Evolutionary conservation across 2,113 vertebrate species (phyloP).

Genomic region (Agapornis roseicollis): DNA sequence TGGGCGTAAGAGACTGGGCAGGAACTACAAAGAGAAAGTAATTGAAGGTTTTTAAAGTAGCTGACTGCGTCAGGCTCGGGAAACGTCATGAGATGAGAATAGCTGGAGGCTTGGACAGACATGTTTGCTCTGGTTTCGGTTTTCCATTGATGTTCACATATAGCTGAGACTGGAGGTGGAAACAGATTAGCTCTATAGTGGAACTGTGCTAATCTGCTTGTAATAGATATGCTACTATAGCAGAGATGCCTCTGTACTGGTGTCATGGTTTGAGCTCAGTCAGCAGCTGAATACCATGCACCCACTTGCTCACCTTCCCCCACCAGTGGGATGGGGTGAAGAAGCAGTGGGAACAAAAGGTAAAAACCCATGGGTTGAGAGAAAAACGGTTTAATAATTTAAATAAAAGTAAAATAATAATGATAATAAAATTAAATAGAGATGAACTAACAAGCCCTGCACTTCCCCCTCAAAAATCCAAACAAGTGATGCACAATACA

Average conservation of each 20-base stretch:
- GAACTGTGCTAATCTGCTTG: accelerated
- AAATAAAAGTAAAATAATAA: neutral
- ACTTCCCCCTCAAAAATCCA: neutral
- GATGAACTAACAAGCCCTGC: neutral
- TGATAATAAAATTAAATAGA: neutral
- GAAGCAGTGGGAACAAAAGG: neutral
- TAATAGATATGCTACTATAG: neutral
- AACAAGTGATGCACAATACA: neutral
- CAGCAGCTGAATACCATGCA: accelerated
- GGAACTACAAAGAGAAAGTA: too few species aligned
- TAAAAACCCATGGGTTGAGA: neutral
- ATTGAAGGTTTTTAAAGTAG: neutral
- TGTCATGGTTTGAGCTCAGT: neutral
- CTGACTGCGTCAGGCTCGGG: accelerated
- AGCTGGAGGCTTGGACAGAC: neutral
- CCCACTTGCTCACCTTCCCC: neutral
- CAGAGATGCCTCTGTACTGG: neutral
- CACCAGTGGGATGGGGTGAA: accelerated
- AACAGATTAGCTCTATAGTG: neutral
- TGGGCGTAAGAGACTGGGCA: neutral
- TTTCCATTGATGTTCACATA: neutral
- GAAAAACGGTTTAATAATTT: neutral
- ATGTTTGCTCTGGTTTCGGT: neutral
- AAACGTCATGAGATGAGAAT: accelerated
- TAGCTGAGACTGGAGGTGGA: neutral